These are phyloP conservation scores for Notolabrus celidotus DNA, from an alignment of 2,797 vertebrate genomes.

Conservation along the genomic window DNA sequence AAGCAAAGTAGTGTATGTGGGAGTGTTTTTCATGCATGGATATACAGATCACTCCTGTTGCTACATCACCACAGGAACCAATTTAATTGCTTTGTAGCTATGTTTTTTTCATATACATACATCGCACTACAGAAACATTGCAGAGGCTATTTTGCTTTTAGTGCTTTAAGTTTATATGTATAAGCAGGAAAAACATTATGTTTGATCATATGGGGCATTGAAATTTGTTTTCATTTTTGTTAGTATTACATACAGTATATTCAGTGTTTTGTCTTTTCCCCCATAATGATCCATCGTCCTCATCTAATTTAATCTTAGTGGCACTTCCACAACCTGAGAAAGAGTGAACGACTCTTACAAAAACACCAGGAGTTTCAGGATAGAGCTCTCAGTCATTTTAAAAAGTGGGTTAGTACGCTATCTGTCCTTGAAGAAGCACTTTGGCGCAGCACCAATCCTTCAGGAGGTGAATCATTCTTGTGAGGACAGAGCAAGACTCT, in stretches of 20 bases:
- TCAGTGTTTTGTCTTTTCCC: slow-evolving; percentile 23
- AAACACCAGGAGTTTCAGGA: slow-evolving; percentile 52
- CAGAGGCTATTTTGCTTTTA: too few species aligned
- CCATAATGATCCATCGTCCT: slow-evolving; percentile 14
- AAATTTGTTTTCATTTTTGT: neutral
- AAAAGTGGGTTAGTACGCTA: slow-evolving; percentile 63
- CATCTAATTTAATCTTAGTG: slow-evolving; percentile 36
- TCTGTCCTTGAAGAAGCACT: slow-evolving; percentile 77
- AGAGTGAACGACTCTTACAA: slow-evolving; percentile 43
- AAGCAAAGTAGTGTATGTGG: too few species aligned
- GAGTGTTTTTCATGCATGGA: too few species aligned
- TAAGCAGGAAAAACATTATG: too few species aligned
- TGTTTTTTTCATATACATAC: too few species aligned
- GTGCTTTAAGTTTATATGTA: too few species aligned
- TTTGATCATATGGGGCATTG: too few species aligned
- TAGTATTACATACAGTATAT: neutral
- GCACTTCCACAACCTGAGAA: slow-evolving; percentile 39
- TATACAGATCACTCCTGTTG: too few species aligned
- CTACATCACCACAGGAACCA: too few species aligned
- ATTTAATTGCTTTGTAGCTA: too few species aligned
- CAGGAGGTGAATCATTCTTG: slow-evolving; percentile 73
- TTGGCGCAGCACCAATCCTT: slow-evolving; percentile 70
- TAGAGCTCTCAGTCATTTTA: slow-evolving; percentile 58
- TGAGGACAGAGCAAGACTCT: slow-evolving; percentile 61
- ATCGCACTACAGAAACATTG: too few species aligned